Evolutionary conservation across 2,888 invertebrate genomes (phyloP), one percentile per base, ranked within the genome.

Genomic region (Drosophila pullipes): DNA sequence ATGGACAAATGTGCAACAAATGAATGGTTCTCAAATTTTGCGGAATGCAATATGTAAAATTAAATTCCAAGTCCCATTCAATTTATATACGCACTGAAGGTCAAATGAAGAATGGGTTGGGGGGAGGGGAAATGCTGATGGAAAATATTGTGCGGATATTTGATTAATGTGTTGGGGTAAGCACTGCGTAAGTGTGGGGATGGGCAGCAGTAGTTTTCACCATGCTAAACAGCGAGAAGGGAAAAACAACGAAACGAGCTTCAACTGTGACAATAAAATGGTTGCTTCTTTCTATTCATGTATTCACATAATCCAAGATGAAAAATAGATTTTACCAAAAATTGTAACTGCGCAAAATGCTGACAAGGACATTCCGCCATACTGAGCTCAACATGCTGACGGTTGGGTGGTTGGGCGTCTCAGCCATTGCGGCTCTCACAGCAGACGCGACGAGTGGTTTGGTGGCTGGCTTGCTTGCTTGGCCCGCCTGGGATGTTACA

Each of bases 221-320:
- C 6, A 49, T 22, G 53, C 28, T 49, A 13, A 63, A 53, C 50
- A 47, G 35, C n/a, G 10, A 6, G 41, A 11, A 30, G 13, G 31
- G 28, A 52, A 49, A 58, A 67, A 71, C 47, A 65, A 64, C 44
- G 41, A 74, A 81, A 67, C 59, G 57, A 74, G 69, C 76, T 73
- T 74, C 76, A 76, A 82, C 89, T 78, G 89, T 81, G 85, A 89
- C 85, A 86, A 89, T 86, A 86, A 86, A 89, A 86, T 81, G 87
- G 89, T 77, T 83, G 76, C 65, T 67, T 63, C 81, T 74, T 73
- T 71, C 82, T 76, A 87, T 89, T 89, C 85, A 89, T 89, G 85
- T 84, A 86, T 86, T 89, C 85, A 72, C 89, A 86, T 86, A 86
- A 86, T 86, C 85, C 85, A 78, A 86, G 89, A 89, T 86, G 85